phyloP scores from a whole-genome alignment of 2,113 vertebrate species.

The Jacana jacana region DNA sequence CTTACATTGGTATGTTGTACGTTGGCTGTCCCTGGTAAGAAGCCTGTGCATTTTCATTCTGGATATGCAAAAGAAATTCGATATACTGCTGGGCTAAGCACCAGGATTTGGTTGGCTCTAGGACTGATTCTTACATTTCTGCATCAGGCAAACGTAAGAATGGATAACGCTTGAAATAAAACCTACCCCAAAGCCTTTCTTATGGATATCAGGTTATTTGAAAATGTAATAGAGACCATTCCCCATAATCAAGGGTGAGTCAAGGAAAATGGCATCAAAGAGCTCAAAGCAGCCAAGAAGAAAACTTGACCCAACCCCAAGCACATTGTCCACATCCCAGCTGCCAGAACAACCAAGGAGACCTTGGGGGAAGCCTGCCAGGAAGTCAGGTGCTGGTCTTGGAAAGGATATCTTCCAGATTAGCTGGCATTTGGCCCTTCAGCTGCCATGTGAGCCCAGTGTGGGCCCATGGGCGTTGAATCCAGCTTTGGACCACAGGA shows the following conservation, averaged over 20 bases:
- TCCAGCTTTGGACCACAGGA: conserved; percentile 51
- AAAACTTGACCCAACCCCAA: conserved; percentile 58
- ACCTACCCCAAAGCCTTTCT: conserved; percentile 49
- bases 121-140: conserved; percentile 56
- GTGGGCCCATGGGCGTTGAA: not conserved
- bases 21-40: conserved; percentile 25
- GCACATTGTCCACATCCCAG: conserved; percentile 8
- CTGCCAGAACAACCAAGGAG: conserved; percentile 33
- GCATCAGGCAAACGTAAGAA: not conserved
- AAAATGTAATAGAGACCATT: conserved; percentile 61
- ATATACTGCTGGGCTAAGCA: conserved; percentile 59
- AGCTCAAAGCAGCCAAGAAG: conserved; percentile 41
- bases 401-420: conserved; percentile 41
- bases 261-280: conserved; percentile 60
- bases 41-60: conserved; percentile 41
- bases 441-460: conserved; percentile 4
- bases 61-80: conserved; percentile 43
- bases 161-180: conserved; percentile 44
- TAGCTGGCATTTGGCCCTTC: conserved; percentile 51
- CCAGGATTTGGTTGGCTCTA: conserved; percentile 53
- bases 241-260: conserved; percentile 45
- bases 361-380: not conserved
- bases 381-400: conserved; percentile 63
- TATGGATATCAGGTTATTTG: conserved; percentile 54
- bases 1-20: conserved; percentile 2